Evolutionary conservation across 2,113 vertebrate genomes (phyloP), one percentile per base, ranked within the genome.

Genomic region (Tetrax tetrax): DNA sequence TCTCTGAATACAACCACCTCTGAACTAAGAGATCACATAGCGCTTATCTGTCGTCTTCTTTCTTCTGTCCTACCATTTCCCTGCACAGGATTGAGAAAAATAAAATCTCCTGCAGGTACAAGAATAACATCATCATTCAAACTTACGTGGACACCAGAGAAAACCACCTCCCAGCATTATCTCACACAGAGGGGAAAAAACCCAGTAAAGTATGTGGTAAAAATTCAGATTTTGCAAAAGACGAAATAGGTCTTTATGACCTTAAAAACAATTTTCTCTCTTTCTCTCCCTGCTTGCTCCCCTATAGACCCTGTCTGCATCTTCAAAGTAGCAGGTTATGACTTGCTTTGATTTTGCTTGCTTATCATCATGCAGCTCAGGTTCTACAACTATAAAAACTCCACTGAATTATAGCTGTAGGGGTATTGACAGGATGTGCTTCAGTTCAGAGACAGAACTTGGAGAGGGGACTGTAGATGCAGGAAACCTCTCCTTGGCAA

Each of bases 281-380:
- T 31, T 80, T 72, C 79, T 66, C 57, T 79, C 31, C 17, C 50
- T 69, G 35, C 93, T 76, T 80, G 57, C 38, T 76, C 27, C 74
- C 37, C 38, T 69, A 5, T 14, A 89, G 89, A 35, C 69, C 69
- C 61, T 38, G 27, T 70, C 82, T 86, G 43, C 23, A 25, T 56
- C 54, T 70, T 91, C 74, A 65, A 83, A 95, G 89, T n/a, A 71
- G 63, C 35, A 69, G 72, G 54, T 87, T 95, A 90, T 1, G 7
- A 47, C 78, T 92, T 69, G 45, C 83, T 91, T 95, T 93, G 91
- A 79, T 94, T 95, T 91, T 64, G n/a, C 79, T 77, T 74, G 27
- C 70, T 94, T 82, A 93, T 96, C 83, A 72, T 70, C 66, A 95
- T 92, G 85, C 83, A 90, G 92, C 77, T 96, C 93, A 93, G 88